Base-by-base conservation (phyloP, 2,888 invertebrate genomes). In the Nomada lathburiana region DNA sequence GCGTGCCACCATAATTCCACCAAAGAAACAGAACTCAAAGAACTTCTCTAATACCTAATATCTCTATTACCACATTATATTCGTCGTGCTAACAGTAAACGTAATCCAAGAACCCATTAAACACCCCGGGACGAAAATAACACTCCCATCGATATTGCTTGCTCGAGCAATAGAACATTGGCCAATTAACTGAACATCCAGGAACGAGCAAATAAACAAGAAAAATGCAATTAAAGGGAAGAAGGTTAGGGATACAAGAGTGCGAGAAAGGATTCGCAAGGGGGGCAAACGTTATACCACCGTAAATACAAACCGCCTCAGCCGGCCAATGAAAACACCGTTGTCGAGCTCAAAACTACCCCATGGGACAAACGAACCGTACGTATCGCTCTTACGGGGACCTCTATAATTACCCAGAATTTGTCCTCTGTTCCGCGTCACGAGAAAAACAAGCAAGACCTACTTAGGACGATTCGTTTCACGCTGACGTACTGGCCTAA, bases 261-360 rank as follows among this genome's bases (percentile, higher is more conserved):
- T 53, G 29, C 16, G 18, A 29, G 50, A 29, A 52, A 50, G 5
- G 29, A 67, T 67, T 36, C 13, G 36, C 29, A n/a, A 67, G 29
- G 52, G 29, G n/a, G 16, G 47, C 13, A 47, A 52, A 53, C 36
- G 20, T 36, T 67, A 36, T 53, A 53, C 20, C 36, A 9, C 36
- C 36, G 20, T 36, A 67, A 53, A 67, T 67, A 10, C 53, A 53
- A 67, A 36, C 20, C 20, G 20, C 16, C 67, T 23, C 52, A 53
- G 50, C 67, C 7, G 29, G 26, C 64, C 36, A 20, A 53, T 67
- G 53, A 53, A 53, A 53, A 29, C n/a, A 20, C 67, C 53, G 36
- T 67, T 20, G 36, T 67, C 36, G 36, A 67, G 53, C 53, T 67
- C 53, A 42, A 67, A 53, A 18, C 52, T 52, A 52, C 29, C 29